Percentiles rank a stretch among this genome's conserved stretches.
These are phyloP conservation scores for Callionymus lyra DNA, from an alignment of 2,113 vertebrate species.

Conservation along the genomic window DNA sequence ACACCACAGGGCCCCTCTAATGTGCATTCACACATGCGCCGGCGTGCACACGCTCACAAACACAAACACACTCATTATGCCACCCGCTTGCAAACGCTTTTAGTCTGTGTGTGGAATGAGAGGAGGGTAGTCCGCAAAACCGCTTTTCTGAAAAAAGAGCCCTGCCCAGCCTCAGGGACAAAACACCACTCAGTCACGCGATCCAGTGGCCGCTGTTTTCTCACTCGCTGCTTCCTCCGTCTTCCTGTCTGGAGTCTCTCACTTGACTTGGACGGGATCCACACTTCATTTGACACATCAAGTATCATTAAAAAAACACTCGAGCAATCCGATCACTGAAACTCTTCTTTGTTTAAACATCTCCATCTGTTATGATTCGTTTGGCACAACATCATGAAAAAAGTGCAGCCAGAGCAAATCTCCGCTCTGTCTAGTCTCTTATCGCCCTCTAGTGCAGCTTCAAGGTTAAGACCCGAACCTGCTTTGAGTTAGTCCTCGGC, in stretches of 20 bases:
- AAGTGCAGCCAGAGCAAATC: too few relatives aligned
- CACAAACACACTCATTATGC: constrained; percentile 58
- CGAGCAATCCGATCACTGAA: too few relatives aligned
- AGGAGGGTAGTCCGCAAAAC: constrained; percentile 60
- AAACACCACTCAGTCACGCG: constrained; percentile 63
- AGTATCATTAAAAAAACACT: too few relatives aligned
- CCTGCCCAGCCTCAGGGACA: constrained; percentile 57
- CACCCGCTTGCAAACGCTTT: constrained; percentile 59
- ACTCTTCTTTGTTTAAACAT: too few relatives aligned
- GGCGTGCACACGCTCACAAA: constrained; percentile 17
- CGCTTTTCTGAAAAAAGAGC: constrained; percentile 52
- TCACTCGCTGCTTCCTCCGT: constrained; percentile 19
- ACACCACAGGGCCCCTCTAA: constrained; percentile 40
- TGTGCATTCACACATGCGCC: constrained; percentile 41
- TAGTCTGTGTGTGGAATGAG: constrained; percentile 63
- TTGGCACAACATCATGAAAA: too few relatives aligned
- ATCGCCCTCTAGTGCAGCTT: constrained; percentile 60
- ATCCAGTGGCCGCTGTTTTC: constrained; percentile 48
- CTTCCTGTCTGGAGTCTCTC: neutral
- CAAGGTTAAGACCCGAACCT: constrained; percentile 11
- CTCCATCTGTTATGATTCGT: too few relatives aligned
- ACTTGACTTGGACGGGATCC: neutral
- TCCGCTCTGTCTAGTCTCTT: constrained; percentile 32
- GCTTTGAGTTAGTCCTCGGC: constrained; percentile 45
- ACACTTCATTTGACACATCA: too few relatives aligned